Evolutionary conservation across 2,888 invertebrate genomes (phyloP), one percentile per base, ranked within the genome.

Genomic region (Scotopteryx bipunctaria): DNA sequence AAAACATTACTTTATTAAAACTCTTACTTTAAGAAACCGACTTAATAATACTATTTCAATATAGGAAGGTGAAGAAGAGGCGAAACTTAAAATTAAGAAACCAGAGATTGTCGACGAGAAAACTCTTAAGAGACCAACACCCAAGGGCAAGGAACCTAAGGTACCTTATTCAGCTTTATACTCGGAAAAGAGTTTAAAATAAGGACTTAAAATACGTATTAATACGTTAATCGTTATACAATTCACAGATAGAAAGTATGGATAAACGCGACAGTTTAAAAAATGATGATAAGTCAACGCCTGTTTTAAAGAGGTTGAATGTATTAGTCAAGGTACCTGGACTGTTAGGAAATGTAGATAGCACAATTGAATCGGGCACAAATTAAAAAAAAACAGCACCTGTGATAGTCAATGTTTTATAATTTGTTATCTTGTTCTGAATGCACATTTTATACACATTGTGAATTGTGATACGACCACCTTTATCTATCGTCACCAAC

Each of bases 21-120:
- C n/a, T n/a, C 3, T 21, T 4, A 6, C 11, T 2, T 32, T 2
- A 5, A 40, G 5, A 6, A 29, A 53, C n/a, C 9, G 16, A 37
- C 47, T 56, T 60, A 47, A 61, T 48, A 37, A 40, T 46, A 38
- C 33, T 57, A 41, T 55, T 63, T 40, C 35, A 61, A 56, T 64
- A 43, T 82, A 90, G 90, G 88, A 83, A 66, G 89, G 66, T 58
- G 76, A 85, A 65, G 89, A 85, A 55, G 88, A 81, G 70, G 89
- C 90, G n/a, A 81, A 88, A 66, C 83, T 90, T 55, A 87, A 73
- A 54, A 70, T 90, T 71, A 88, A 88, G 73, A 90, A 86, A 77
- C 86, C 88, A 21, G 90, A 90, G 76, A 73, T 90, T 32, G 75
- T 90, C 55, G 89, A 89, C 54, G 85, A 87, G 38, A 83, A 83